A percentile compares a stretch with the other conserved stretches of the same genome.
These are phyloP conservation scores for Dicyrtoma fusca DNA, from an alignment of 2,888 invertebrate species.

Conservation along the genomic window DNA sequence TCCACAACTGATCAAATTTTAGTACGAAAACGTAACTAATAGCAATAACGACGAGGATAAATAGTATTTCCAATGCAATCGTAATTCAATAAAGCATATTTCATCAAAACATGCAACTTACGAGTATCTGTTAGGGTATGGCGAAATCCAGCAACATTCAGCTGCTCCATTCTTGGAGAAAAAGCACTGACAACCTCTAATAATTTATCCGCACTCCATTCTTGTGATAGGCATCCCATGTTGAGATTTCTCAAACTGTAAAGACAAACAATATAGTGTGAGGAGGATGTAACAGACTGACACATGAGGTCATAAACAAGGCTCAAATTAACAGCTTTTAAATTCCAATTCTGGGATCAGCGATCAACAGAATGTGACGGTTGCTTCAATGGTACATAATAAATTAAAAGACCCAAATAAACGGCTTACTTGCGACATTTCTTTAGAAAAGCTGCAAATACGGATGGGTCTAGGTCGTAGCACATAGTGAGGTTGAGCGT, in stretches of 20 bases:
- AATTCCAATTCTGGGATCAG: no score
- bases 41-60: no score
- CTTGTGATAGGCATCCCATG: conserved; percentile 69
- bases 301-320: no score
- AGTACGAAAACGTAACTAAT: no score
- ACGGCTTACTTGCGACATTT: conserved; percentile 65
- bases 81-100: no score
- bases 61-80: no score
- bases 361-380: no score
- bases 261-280: conserved; percentile 55
- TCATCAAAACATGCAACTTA: no score
- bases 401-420: no score
- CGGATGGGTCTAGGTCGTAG: conserved; percentile 69
- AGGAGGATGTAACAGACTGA: not conserved
- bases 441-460: conserved; percentile 67
- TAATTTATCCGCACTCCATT: conserved; percentile 61
- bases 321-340: no score
- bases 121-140: conserved; percentile 74
- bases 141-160: conserved; percentile 83
- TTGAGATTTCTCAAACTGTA: conserved; percentile 72
- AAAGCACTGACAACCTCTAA: conserved; percentile 67
- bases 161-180: conserved; percentile 69
- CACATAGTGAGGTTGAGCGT: conserved; percentile 84
- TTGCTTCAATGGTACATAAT: no score
- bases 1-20: no score